These are phyloP conservation scores for Anthophora plumipes DNA, from an alignment of 2,888 invertebrate genomes.

Conservation along the genomic window DNA sequence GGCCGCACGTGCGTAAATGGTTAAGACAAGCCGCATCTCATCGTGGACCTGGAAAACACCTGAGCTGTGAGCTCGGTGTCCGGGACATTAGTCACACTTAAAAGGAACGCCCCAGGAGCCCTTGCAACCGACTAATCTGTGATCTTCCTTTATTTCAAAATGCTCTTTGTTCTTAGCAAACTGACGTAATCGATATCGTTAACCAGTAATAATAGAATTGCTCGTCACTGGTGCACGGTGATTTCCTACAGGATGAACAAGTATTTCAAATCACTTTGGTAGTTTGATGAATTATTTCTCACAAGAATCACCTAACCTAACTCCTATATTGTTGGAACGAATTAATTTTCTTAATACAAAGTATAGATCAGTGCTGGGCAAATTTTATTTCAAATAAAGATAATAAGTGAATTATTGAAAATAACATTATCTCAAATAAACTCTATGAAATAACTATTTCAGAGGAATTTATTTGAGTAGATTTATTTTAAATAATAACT, in stretches of 20 bases:
- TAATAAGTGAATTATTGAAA: too few relatives aligned
- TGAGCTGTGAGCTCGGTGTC: conserved; percentile 67
- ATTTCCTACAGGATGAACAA: not conserved
- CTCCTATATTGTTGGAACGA: too few relatives aligned
- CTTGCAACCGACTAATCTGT: conserved; percentile 59
- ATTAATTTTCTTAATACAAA: too few relatives aligned
- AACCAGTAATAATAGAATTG: conserved; percentile 39
- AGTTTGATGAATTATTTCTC: not conserved
- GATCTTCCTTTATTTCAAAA: conserved; percentile 64
- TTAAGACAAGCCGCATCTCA: conserved; percentile 65
- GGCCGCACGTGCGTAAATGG: conserved; percentile 71
- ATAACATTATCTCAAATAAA: too few relatives aligned
- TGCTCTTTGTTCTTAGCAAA: conserved; percentile 63
- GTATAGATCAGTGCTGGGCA: too few relatives aligned
- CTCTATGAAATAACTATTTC: too few relatives aligned
- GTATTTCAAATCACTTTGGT: conserved; percentile 1
- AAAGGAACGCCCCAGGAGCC: conserved; percentile 65
- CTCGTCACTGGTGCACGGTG: conserved; percentile 15
- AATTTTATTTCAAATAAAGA: too few relatives aligned
- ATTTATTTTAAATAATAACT: too few relatives aligned
- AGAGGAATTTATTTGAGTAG: too few relatives aligned
- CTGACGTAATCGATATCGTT: conserved; percentile 55
- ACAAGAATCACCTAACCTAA: not conserved
- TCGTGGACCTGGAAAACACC: conserved; percentile 71
- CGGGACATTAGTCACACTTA: conserved; percentile 70